These are phyloP conservation scores for Syrista parreyssii DNA, from an alignment of 2,888 invertebrate species.

Conservation along the genomic window DNA sequence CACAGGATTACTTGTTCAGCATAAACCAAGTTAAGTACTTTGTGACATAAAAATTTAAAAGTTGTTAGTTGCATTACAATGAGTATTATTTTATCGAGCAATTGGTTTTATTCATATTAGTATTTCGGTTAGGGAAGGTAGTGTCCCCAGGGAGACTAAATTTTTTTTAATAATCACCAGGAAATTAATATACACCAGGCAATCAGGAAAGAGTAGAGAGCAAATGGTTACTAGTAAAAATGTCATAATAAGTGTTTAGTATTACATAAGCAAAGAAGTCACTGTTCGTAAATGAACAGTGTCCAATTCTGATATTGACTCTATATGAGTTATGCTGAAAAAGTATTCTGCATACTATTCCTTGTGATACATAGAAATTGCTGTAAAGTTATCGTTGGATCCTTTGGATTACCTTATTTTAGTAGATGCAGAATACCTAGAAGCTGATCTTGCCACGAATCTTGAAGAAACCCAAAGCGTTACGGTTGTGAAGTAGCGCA, in stretches of 20 bases:
- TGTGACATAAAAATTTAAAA: background rate
- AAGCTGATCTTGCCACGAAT: slow-evolving; percentile 88
- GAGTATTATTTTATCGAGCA: background rate
- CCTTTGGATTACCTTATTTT: background rate
- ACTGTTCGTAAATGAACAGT: too few species aligned
- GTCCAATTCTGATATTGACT: background rate
- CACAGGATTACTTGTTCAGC: background rate
- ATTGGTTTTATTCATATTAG: background rate
- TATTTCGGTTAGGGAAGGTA: background rate
- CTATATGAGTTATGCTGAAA: background rate
- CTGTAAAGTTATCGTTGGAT: background rate
- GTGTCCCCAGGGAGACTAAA: background rate
- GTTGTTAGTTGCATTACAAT: background rate
- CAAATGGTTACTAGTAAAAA: background rate
- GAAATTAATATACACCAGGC: too few species aligned
- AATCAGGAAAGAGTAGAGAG: background rate
- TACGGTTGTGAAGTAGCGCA: slow-evolving; percentile 84
- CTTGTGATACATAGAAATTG: too few species aligned
- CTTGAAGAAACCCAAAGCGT: slow-evolving; percentile 87
- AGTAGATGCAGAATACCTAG: slow-evolving; percentile 58
- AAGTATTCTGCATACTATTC: background rate
- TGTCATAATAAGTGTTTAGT: background rate
- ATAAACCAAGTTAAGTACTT: background rate
- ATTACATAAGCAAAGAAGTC: too few species aligned
- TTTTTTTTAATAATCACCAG: background rate